Conservation (phyloP, 2,797 vertebrate genomes). For the Xerus rutilus region DNA sequence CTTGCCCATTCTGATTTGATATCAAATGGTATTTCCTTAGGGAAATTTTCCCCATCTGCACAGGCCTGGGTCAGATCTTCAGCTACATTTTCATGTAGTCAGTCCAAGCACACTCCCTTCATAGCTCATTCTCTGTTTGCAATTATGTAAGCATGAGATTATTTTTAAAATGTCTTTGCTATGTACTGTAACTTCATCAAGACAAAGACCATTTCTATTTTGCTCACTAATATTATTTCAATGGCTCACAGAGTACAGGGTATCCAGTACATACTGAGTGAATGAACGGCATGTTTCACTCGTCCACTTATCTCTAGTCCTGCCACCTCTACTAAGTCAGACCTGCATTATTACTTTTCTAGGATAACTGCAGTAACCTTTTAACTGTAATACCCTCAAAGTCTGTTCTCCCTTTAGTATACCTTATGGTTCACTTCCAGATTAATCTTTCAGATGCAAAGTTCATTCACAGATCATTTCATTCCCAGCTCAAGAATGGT, state of each 20-base stretch:
- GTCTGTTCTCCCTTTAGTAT: not conserved
- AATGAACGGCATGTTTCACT: not conserved
- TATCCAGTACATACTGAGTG: not conserved
- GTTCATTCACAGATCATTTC: not conserved
- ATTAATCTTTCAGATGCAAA: conserved; percentile 40
- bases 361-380: not conserved
- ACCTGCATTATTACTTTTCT: not conserved
- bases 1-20: not conserved
- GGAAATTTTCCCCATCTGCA: not conserved
- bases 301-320: not conserved
- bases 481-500: conserved; percentile 12
- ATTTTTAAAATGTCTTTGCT: not conserved
- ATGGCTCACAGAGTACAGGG: not conserved
- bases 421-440: not conserved
- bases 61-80: not conserved
- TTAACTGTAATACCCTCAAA: not conserved
- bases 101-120: not conserved
- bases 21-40: not conserved
- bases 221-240: not conserved
- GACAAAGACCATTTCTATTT: not conserved
- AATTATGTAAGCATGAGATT: not conserved
- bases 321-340: not conserved
- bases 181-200: not conserved
- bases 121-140: not conserved
- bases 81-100: not conserved